phyloP scores from a whole-genome alignment of 2,888 invertebrate genomes.

The Criorhina ranunculi region DNA sequence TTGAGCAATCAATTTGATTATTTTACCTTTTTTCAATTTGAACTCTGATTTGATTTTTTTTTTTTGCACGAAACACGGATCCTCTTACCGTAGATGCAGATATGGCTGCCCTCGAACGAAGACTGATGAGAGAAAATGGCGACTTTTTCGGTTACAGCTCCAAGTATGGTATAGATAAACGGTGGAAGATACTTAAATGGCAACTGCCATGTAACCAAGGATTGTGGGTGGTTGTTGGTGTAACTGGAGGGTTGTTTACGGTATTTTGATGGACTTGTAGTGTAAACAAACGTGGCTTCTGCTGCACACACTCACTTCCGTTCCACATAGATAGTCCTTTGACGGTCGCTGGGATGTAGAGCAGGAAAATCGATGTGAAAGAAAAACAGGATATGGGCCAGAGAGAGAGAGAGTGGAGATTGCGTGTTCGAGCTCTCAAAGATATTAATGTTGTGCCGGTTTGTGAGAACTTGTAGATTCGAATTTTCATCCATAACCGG shows the following conservation, averaged over 20 bases:
- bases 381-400: slow-evolving; percentile 8
- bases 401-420: slow-evolving; percentile 42
- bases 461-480: slow-evolving; percentile 41
- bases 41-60: slow-evolving; percentile 41
- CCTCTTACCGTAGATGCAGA: slow-evolving; percentile 46
- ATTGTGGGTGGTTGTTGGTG: neutral
- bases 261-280: slow-evolving; percentile 29
- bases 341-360: slow-evolving; percentile 20
- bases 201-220: slow-evolving; percentile 29
- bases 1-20: slow-evolving; percentile 53
- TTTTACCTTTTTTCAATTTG: slow-evolving; percentile 65
- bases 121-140: slow-evolving; percentile 76
- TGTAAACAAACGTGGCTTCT: slow-evolving; percentile 60
- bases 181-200: slow-evolving; percentile 50
- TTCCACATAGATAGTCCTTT: slow-evolving; percentile 6
- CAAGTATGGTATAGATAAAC: slow-evolving; percentile 71
- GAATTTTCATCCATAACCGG: slow-evolving; percentile 47
- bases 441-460: slow-evolving; percentile 35
- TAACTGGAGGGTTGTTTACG: slow-evolving; percentile 36
- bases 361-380: slow-evolving; percentile 44
- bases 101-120: slow-evolving; percentile 64
- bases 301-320: slow-evolving; percentile 48
- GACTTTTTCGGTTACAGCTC: slow-evolving; percentile 72
- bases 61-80: slow-evolving; percentile 13
- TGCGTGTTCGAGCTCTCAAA: slow-evolving; percentile 48